Evolutionary conservation across 2,888 invertebrate species (phyloP), one percentile per base, ranked within the genome.

Genomic region (Sipha maydis): DNA sequence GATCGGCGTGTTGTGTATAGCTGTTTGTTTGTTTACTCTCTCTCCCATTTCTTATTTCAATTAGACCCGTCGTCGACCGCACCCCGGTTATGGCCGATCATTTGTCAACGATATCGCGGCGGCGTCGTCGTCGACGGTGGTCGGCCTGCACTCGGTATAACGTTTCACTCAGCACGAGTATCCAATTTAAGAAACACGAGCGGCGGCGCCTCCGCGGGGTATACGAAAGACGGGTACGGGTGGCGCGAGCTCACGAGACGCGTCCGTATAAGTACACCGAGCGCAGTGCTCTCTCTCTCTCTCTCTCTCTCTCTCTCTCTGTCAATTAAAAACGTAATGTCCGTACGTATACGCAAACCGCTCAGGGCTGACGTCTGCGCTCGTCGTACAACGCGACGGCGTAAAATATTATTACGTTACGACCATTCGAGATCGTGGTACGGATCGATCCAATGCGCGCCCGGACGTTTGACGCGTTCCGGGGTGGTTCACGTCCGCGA

Each of bases 81-180:
- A 1, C 14, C 48, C 48, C 48, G 48, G 7, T 61, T 61, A 61
- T 38, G 11, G 25, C 34, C 25, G 38, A 61, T 84, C 83, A 84
- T 84, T 75, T 84, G 83, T 84, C 83, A 84, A 75, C 83, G 61
- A 61, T 21, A 56, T 75, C 75, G 83, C 34, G 71, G 71, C 48
- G 77, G 71, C 28, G 38, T 8, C 48, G 69, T 2, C 56, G 82
- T 41, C 82, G 21, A 28, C 17, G 8, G 14, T n/a, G 38, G 77
- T 54, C 28, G 19, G 28, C 77, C 8, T 5, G 8, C 31, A 31
- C 77, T 8, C 17, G 21, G 41, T 8, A 19, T 76, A 84, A 84
- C 83, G 61, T 84, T 84, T 84, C 61, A 84, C 83, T 84, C 38
- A 61, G 11, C 56, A 4, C 83, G 5, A 75, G 34, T 28, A 84